A percentile compares a stretch with the other conserved stretches of the same genome.
These are phyloP conservation scores for Desoria tigrina DNA, from an alignment of 2,888 invertebrate genomes.

Conservation along the genomic window DNA sequence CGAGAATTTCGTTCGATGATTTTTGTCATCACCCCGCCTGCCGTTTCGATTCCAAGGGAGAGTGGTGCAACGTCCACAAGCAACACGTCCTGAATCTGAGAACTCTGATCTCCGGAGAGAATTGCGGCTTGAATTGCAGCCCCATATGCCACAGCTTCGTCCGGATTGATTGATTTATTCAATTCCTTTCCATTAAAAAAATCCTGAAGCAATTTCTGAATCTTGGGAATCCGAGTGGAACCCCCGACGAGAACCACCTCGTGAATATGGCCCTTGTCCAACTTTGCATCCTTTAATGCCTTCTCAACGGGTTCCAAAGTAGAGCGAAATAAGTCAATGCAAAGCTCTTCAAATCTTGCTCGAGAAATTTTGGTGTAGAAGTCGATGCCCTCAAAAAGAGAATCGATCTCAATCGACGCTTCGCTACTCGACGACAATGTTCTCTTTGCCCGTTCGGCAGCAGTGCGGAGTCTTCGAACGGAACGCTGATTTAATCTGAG, in stretches of 20 bases:
- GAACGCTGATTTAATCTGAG: constrained; percentile 67
- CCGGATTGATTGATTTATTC: constrained; percentile 95
- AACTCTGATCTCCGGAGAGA: constrained; percentile 72
- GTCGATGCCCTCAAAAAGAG: constrained; percentile 90
- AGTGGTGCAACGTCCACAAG: constrained; percentile 76
- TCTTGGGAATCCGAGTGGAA: constrained; percentile 96
- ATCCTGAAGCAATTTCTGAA: constrained; percentile 88
- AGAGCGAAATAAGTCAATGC: constrained; percentile 91
- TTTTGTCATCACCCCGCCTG: constrained; percentile 70
- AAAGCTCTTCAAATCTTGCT: too few relatives aligned
- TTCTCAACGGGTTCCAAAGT: constrained; percentile 96
- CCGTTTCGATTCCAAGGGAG: constrained; percentile 63
- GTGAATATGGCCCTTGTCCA: constrained; percentile 86
- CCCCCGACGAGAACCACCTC: constrained; percentile 93
- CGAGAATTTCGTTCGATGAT: constrained; percentile 79
- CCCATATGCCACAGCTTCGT: constrained; percentile 96
- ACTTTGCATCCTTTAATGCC: constrained; percentile 88
- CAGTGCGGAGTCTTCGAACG: constrained; percentile 66
- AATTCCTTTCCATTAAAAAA: constrained; percentile 95
- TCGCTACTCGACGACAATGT: constrained; percentile 60
- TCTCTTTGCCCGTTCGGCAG: constrained; percentile 74
- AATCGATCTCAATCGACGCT: constrained; percentile 87
- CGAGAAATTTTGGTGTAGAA: constrained; percentile 94
- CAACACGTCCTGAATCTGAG: constrained; percentile 72
- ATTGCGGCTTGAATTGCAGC: constrained; percentile 97